These are phyloP conservation scores for Oreochromis grahami DNA, from an alignment of 2,797 vertebrate species.

Conservation along the genomic window DNA sequence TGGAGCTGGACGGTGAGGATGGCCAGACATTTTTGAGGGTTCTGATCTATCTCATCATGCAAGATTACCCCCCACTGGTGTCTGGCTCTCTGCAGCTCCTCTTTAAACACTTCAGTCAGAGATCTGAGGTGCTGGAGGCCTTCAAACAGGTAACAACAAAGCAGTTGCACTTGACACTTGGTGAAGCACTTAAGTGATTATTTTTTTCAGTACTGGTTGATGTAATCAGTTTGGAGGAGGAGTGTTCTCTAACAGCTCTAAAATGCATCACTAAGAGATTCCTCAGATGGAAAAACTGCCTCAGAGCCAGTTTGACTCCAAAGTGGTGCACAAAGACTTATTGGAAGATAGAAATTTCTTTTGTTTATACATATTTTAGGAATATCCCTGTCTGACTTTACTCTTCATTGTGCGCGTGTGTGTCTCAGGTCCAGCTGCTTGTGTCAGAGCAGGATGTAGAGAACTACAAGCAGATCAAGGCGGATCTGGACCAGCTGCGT, in stretches of 20 bases:
- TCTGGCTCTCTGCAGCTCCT: constrained; percentile 94
- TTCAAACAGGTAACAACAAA: constrained; percentile 88
- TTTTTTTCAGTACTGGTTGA: not conserved
- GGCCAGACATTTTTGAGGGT: constrained; percentile 91
- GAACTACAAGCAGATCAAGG: constrained; percentile 98
- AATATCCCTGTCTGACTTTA: not conserved
- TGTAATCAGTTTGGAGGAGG: constrained; percentile 18
- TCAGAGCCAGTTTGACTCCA: not conserved
- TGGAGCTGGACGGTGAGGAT: constrained; percentile 94
- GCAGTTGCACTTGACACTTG: not conserved
- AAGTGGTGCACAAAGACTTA: not conserved
- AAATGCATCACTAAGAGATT: constrained; percentile 3
- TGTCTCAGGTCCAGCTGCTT: constrained; percentile 88
- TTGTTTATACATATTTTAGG: constrained; percentile 1
- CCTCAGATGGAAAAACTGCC: not conserved
- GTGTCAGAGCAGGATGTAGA: constrained; percentile 98
- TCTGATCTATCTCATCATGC: constrained; percentile 97
- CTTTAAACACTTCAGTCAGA: constrained; percentile 98
- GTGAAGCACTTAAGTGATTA: not conserved
- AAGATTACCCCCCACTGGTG: constrained; percentile 93
- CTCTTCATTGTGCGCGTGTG: not conserved
- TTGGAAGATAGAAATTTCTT: not conserved
- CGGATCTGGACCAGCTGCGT: constrained; percentile 92
- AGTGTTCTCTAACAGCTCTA: not conserved
- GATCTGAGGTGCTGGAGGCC: constrained; percentile 93